Evolutionary conservation across 2,113 vertebrate genomes (phyloP), one percentile per base, ranked within the genome.

Genomic region (Rhabdornis inornatus): DNA sequence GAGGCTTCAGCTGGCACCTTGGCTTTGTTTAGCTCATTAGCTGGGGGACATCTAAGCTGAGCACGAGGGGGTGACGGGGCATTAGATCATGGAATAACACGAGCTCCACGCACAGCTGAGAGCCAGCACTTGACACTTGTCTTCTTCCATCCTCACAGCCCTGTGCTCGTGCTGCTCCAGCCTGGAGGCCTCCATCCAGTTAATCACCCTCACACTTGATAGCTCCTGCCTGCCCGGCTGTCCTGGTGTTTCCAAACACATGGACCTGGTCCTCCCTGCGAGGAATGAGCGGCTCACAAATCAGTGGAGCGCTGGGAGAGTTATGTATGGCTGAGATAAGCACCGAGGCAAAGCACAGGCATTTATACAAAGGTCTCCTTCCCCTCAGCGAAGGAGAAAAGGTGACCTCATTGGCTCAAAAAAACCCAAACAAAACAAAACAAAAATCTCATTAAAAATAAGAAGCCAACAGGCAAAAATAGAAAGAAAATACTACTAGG

Each of bases 131-230:
- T 87, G 83, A 78, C 94, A 90, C 64, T 65, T 75, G 56, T 64
- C 89, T 78, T 16, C 76, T 6, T 56, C 92, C 86, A 11, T 86
- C 89, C 66, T n/a, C 72, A 9, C 72, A 78, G 83, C 79, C 66
- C 4, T 0, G 49, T 40, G 2, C 81, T 76, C 30, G 47, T 53
- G 84, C 78, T 64, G 65, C 76, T 87, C 49, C 45, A 83, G 49
- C 53, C 70, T 42, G 19, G 56, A 27, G 68, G 83, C 60, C 79
- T 91, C 75, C 22, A 4, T 76, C 81, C 79, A 7, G 79, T 92
- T 83, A 74, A 94, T 95, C 92, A 87, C 63, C 83, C 86, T 95
- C 95, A 78, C 89, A 78, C 91, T 77, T n/a, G 89, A 95, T 81
- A 95, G 83, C 86, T 93, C 68, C 91, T 87, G 90, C 83, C 95